A percentile compares a stretch with the other conserved stretches of the same genome.
Evolutionary conservation across 1,140 invertebrate species (phyloP).

Genomic region (Drosophila saltans): DNA sequence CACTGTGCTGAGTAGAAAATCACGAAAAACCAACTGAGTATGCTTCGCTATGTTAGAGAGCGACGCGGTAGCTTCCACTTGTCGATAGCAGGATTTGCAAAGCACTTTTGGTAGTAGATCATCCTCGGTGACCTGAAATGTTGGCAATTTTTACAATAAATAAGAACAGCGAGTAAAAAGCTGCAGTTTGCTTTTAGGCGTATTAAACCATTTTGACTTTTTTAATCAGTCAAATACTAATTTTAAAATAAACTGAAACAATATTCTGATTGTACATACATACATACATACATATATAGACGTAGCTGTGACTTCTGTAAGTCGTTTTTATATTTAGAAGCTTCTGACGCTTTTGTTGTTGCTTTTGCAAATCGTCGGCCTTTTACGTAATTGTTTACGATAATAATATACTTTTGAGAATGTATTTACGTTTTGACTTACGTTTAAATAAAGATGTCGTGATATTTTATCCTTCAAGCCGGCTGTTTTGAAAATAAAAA

Average conservation of each 20-base stretch:
- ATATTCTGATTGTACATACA: too few relatives aligned
- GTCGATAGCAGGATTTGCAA: conserved; percentile 77
- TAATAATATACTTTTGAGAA: conserved; percentile 7
- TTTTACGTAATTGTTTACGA: conserved; percentile 14
- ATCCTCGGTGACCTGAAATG: conserved; percentile 64
- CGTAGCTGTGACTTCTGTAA: conserved; percentile 16
- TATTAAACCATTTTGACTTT: not conserved
- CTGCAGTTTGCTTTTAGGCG: not conserved
- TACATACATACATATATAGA: too few relatives aligned
- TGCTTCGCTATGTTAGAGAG: conserved; percentile 79
- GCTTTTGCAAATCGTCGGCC: conserved; percentile 1
- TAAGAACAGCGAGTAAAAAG: not conserved
- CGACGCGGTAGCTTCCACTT: conserved; percentile 76
- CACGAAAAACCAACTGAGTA: conserved; percentile 69
- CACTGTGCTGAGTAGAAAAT: conserved; percentile 74
- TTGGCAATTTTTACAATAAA: not conserved
- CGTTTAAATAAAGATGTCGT: conserved; percentile 68
- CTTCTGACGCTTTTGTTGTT: conserved; percentile 24
- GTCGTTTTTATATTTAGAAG: conserved; percentile 33
- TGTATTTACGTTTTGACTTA: conserved; percentile 49
- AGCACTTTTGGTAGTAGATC: conserved; percentile 74
- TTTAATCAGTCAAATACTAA: not conserved
- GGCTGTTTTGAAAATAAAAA: conserved; percentile 74
- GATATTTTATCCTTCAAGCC: conserved; percentile 74
- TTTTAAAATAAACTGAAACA: too few relatives aligned